Percentiles rank a stretch among this genome's conserved stretches.
These are phyloP conservation scores for Aspidiotus destructor DNA, from an alignment of 2,888 invertebrate genomes.

Conservation along the genomic window DNA sequence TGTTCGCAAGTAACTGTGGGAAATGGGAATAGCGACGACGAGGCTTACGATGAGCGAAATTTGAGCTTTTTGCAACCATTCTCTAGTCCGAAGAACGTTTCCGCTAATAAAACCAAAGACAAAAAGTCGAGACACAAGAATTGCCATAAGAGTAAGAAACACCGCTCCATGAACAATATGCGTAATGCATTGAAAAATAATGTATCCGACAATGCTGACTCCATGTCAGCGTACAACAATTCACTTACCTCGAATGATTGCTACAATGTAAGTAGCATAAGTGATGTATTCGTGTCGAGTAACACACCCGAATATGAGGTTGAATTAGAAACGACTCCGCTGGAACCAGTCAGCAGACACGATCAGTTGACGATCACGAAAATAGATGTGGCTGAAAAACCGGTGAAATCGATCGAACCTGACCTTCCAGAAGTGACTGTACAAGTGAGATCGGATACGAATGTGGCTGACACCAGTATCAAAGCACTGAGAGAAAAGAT, in stretches of 20 bases:
- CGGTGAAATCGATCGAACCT: background rate
- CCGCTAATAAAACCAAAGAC: conserved; percentile 7
- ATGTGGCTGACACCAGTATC: conserved; percentile 3
- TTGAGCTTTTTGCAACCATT: background rate
- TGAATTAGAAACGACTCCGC: conserved; percentile 16
- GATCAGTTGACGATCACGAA: conserved; percentile 23
- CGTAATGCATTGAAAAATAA: background rate
- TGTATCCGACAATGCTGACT: background rate
- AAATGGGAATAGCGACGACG: background rate
- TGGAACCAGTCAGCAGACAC: conserved; percentile 12
- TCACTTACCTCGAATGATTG: conserved; percentile 11
- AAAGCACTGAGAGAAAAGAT: conserved; percentile 6
- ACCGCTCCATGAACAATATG: background rate
- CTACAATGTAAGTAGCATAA: conserved; percentile 15
- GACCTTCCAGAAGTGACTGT: conserved; percentile 9
- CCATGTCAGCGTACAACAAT: conserved; percentile 12
- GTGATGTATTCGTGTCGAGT: conserved; percentile 18
- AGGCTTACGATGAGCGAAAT: background rate
- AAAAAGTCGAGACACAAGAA: conserved; percentile 17
- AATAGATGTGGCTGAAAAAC: background rate
- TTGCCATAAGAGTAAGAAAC: conserved; percentile 25
- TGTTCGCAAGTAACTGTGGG: background rate
- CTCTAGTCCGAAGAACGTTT: conserved; percentile 15
- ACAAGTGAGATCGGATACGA: conserved; percentile 4
- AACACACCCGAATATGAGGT: conserved; percentile 27